Conservation (phyloP, 1,140 invertebrate species). For the Metaphire vulgaris region DNA sequence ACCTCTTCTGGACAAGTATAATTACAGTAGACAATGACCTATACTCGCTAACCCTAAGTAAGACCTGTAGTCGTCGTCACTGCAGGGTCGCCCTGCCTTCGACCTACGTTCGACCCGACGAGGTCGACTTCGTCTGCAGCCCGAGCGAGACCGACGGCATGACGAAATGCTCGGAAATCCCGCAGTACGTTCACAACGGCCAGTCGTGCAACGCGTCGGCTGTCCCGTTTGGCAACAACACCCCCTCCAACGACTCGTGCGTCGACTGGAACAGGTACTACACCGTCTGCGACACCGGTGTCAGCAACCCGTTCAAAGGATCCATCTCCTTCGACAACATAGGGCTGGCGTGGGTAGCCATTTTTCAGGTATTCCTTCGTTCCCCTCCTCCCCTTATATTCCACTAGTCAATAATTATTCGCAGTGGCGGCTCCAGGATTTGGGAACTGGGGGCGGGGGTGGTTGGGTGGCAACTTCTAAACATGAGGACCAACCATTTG, state of each 20-base stretch:
- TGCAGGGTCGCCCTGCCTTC: conserved; percentile 36
- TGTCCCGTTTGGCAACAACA: conserved; percentile 38
- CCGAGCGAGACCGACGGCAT: conserved; percentile 86
- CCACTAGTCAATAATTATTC: no score
- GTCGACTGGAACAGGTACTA: conserved; percentile 99
- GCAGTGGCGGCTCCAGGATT: no score
- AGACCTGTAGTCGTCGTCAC: no score
- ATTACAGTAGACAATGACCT: no score
- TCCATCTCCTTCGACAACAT: conserved; percentile 99
- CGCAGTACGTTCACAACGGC: conserved; percentile 66
- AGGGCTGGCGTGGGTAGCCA: conserved; percentile 98
- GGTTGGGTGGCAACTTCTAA: no score
- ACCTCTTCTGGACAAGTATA: no score
- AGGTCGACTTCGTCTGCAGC: conserved; percentile 96
- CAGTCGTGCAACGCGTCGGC: conserved; percentile 59
- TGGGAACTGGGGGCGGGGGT: no score
- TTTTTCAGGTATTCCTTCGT: conserved; percentile 98
- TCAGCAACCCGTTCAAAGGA: conserved; percentile 95
- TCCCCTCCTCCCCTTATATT: no score
- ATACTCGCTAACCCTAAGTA: no score
- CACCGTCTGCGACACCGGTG: conserved; percentile 81
- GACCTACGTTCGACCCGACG: conserved; percentile 51
- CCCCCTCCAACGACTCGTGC: conserved; percentile 59
- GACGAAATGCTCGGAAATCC: conserved; percentile 82
- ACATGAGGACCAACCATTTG: no score